phyloP scores from a whole-genome alignment of 2,797 vertebrate genomes.

The Momotus momota region DNA sequence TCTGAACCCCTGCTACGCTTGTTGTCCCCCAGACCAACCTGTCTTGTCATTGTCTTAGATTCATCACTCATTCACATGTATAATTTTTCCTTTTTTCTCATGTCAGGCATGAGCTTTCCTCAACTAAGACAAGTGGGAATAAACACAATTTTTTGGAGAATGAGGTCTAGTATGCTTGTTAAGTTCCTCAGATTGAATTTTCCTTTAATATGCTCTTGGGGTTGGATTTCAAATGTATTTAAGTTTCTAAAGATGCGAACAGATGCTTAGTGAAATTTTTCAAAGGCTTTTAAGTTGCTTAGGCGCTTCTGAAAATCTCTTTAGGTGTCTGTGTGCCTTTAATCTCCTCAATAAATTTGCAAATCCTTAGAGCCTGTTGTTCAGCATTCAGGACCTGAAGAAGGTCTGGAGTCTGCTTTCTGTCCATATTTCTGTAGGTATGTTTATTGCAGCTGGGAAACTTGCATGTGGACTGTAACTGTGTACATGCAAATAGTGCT shows the following conservation, averaged over 20 bases:
- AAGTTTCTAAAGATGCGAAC: conserved; percentile 52
- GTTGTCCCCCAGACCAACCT: not conserved
- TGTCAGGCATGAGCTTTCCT: conserved; percentile 10
- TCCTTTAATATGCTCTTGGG: conserved; percentile 1
- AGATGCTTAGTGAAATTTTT: conserved; percentile 50
- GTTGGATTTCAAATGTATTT: conserved; percentile 53
- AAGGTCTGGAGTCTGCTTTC: not conserved
- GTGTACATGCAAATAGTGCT: not conserved
- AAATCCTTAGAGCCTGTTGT: not conserved
- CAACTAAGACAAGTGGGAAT: not conserved
- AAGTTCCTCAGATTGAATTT: conserved; percentile 5
- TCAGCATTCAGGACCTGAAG: not conserved
- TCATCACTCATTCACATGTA: not conserved
- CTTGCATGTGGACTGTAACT: not conserved
- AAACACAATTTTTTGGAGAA: not conserved
- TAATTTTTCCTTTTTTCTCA: not conserved
- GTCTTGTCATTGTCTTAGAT: not conserved
- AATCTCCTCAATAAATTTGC: conserved; percentile 20
- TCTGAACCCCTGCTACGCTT: not conserved
- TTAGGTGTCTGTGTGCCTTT: conserved; percentile 6
- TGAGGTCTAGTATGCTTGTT: conserved; percentile 2
- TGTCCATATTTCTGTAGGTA: not conserved
- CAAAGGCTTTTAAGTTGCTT: conserved; percentile 56
- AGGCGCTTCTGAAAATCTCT: conserved; percentile 37
- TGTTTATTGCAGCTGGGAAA: not conserved